These are phyloP conservation scores for Stigmatopora nigra DNA, from an alignment of 2,113 vertebrate species.

Conservation along the genomic window DNA sequence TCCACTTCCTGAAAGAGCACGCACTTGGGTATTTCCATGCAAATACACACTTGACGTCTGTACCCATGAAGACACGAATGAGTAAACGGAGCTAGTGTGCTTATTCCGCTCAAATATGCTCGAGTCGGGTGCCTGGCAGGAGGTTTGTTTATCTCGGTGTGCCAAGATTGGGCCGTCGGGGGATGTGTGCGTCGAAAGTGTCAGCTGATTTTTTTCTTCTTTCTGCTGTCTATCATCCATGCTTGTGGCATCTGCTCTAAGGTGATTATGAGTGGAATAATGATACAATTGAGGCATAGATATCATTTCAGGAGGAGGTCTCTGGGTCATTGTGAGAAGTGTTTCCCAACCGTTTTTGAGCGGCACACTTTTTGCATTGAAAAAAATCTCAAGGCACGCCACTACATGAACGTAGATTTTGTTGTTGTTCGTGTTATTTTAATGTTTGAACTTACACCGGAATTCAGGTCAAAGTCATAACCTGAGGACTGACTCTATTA, in stretches of 20 bases:
- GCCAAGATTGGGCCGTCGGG: not conserved
- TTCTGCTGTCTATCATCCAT: conserved; percentile 8
- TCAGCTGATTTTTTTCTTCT: not conserved
- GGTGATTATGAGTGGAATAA: conserved; percentile 9
- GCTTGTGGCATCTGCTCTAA: not conserved
- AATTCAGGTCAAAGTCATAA: no score
- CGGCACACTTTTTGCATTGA: no score
- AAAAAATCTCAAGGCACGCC: no score
- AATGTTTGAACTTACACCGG: no score
- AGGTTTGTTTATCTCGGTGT: not conserved
- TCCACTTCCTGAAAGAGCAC: not conserved
- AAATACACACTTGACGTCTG: conserved; percentile 21
- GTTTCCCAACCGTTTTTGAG: no score
- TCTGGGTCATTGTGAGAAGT: not conserved
- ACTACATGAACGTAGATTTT: no score
- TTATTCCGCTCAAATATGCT: conserved; percentile 23
- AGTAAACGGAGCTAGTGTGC: conserved; percentile 18
- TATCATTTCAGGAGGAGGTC: not conserved
- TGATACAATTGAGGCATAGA: conserved; percentile 13
- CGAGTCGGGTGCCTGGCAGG: not conserved
- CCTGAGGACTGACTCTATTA: no score
- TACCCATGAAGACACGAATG: conserved; percentile 32
- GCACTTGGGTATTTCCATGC: conserved; percentile 25
- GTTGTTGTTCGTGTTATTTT: no score
- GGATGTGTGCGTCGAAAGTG: conserved; percentile 7